These are phyloP conservation scores for Arctopsyche grandis DNA, from an alignment of 1,140 invertebrate genomes.

Conservation along the genomic window DNA sequence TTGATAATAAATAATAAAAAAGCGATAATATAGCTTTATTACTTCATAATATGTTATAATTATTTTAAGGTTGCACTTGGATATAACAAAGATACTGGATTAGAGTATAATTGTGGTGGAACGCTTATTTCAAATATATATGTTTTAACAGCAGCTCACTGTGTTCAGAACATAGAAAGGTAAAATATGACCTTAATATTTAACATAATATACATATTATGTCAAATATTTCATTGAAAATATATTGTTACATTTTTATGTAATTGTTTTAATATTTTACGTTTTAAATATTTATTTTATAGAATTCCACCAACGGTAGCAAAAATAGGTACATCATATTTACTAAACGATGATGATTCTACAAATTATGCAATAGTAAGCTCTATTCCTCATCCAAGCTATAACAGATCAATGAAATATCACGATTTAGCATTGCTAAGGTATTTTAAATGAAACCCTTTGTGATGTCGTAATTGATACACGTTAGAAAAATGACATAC, in stretches of 20 bases:
- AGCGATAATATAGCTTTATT: neutral
- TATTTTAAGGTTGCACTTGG: slow-evolving; percentile 57
- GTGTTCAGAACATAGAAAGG: slow-evolving; percentile 41
- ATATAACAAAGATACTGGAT: slow-evolving; percentile 54
- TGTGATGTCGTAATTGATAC: too few relatives aligned
- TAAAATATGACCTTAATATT: neutral
- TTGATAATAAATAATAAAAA: too few relatives aligned
- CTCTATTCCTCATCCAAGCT: slow-evolving; percentile 16
- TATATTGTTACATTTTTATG: too few relatives aligned
- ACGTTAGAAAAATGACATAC: too few relatives aligned
- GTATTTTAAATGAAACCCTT: slow-evolving; percentile 31
- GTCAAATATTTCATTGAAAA: too few relatives aligned
- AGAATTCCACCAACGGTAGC: neutral
- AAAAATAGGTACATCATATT: neutral
- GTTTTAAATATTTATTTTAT: neutral
- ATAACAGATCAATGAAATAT: slow-evolving; percentile 29
- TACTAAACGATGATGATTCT: neutral
- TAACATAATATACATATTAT: neutral
- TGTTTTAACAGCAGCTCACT: slow-evolving; percentile 61
- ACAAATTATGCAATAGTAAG: neutral
- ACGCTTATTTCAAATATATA: slow-evolving; percentile 57
- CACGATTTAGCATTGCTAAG: slow-evolving; percentile 40
- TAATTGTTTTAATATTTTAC: neutral
- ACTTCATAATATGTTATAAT: neutral
- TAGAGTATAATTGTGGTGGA: slow-evolving; percentile 58